Base-by-base conservation (phyloP, 92 coral and sea anemone species). In the Porites lobata region DNA sequence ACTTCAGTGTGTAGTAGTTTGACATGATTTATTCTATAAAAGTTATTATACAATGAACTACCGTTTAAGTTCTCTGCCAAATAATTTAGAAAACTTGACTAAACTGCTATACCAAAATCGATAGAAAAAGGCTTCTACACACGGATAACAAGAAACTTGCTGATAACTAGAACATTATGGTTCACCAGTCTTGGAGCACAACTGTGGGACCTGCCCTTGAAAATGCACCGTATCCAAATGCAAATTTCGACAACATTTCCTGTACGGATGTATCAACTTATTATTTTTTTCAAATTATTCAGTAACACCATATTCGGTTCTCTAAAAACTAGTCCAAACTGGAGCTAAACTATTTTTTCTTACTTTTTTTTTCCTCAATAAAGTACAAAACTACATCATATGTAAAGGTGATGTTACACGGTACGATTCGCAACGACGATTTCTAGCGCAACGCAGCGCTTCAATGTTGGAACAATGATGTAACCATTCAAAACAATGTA, bases 311-410 rank as follows among this genome's bases (percentile, higher is more conserved):
- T 22, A 67, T 38, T 1, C 12, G 9, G 72, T 2, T 43, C 72
- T 21, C 15, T 24, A 67, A 47, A 32, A 75, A 54, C 61, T 20
- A 3, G 12, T 52, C 74, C 74, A 5, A 8, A 47, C 14, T 1
- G 15, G 64, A 75, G 8, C 1, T 64, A 4, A 18, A 15, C 29
- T 65, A n/a, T 32, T n/a, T 8, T 4, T 70, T 29, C 75, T 32
- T 29, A 1, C 6, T 11, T 51, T 6, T 15, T 18, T 54, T 52
- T 76, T 58, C 10, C 21, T 17, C 21, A 8, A 57, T 66, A 76
- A 24, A 50, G 51, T 80, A 80, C 51, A 80, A 80, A 52, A 80
- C n/a, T 24, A 51, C 72, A 12, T 21, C 62, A 6, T 15, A 59
- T 66, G 12, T 50, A 80, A 80, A 67, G 47, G 47, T 38, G 32